These are phyloP conservation scores for Lepeophtheirus nordmannii DNA, from an alignment of 2,888 invertebrate genomes.

Conservation along the genomic window DNA sequence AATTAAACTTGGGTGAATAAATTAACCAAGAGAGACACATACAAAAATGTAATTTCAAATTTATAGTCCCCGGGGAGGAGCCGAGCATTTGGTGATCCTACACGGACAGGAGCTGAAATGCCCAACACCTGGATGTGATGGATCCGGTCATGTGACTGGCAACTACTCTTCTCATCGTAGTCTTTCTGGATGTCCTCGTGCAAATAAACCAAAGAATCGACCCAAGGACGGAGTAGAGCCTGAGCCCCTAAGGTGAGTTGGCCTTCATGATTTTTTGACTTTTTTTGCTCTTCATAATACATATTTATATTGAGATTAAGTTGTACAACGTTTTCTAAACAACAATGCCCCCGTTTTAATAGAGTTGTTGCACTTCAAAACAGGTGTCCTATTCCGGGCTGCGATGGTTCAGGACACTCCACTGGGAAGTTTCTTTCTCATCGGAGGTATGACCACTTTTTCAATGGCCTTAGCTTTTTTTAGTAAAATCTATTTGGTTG, in stretches of 20 bases:
- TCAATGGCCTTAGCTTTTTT: background rate
- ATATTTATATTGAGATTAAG: background rate
- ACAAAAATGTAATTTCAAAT: background rate
- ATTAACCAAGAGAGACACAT: background rate
- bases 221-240: slow-evolving; percentile 73
- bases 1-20: background rate
- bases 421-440: slow-evolving; percentile 47
- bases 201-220: slow-evolving; percentile 85
- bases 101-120: slow-evolving; percentile 54
- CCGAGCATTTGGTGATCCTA: slow-evolving; percentile 2
- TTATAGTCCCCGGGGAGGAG: slow-evolving; percentile 3
- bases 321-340: background rate
- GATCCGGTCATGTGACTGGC: slow-evolving; percentile 86
- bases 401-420: slow-evolving; percentile 93
- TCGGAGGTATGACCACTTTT: slow-evolving; percentile 29
- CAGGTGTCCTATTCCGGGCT: slow-evolving; percentile 48
- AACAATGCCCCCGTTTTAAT: slow-evolving; percentile 2
- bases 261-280: no score
- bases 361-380: slow-evolving; percentile 8
- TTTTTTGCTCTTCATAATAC: background rate
- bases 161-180: slow-evolving; percentile 63
- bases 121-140: slow-evolving; percentile 68
- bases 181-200: slow-evolving; percentile 86
- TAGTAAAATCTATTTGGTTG: slow-evolving; percentile 10
- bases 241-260: slow-evolving; percentile 48